A percentile compares a stretch with the other conserved stretches of the same genome.
These are phyloP conservation scores for Moxostoma hubbsi DNA, from an alignment of 2,797 vertebrate genomes.

Conservation along the genomic window DNA sequence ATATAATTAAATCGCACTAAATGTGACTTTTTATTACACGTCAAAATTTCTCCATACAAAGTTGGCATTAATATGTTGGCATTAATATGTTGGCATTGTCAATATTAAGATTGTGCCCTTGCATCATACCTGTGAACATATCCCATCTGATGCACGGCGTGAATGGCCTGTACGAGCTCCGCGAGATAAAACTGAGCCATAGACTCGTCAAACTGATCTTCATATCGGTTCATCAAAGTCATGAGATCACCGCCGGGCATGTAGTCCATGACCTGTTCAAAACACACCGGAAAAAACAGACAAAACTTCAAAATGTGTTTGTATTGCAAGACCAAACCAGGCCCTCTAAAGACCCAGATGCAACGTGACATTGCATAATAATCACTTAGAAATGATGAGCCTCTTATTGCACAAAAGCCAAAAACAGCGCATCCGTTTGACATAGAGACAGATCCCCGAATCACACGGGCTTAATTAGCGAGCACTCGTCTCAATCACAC, in stretches of 20 bases:
- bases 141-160: constrained; percentile 91
- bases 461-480: not conserved
- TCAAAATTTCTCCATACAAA: too few species aligned
- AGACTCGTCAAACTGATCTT: constrained; percentile 92
- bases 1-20: too few species aligned
- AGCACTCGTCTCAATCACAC: not conserved
- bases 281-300: not conserved
- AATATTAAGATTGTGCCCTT: not conserved
- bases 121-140: constrained; percentile 88
- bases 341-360: not conserved
- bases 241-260: constrained; percentile 93
- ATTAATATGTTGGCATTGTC: too few species aligned
- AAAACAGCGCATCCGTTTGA: not conserved
- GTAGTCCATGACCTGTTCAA: constrained; percentile 91
- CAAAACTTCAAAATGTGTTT: too few species aligned
- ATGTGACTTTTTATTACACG: too few species aligned
- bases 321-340: too few species aligned
- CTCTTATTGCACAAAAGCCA: not conserved
- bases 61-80: too few species aligned
- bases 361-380: not conserved
- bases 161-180: constrained; percentile 91
- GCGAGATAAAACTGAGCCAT: constrained; percentile 95
- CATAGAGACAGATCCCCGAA: too few species aligned
- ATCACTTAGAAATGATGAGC: not conserved
- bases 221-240: constrained; percentile 91